Conservation (phyloP, 1,140 invertebrate species). For the Phocides pigmalion region DNA sequence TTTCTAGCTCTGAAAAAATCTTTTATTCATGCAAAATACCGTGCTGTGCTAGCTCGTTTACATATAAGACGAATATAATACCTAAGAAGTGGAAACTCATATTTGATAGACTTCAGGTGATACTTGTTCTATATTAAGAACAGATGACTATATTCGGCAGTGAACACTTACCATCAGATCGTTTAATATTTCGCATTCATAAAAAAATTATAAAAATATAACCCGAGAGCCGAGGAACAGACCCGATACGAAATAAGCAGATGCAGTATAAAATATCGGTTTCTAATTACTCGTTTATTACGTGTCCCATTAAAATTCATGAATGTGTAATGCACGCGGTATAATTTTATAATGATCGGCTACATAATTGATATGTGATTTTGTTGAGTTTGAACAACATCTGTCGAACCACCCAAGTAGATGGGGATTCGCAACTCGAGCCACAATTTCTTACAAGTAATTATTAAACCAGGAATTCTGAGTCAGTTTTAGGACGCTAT, state of each 20-base stretch:
- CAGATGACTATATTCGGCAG: too few species aligned
- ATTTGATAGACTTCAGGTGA: too few species aligned
- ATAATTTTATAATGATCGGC: slow-evolving; percentile 54
- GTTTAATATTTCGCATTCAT: too few species aligned
- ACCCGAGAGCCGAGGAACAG: not conserved
- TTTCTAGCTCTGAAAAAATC: too few species aligned
- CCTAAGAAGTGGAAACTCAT: too few species aligned
- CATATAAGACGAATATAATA: too few species aligned
- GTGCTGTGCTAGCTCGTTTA: too few species aligned
- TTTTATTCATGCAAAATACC: too few species aligned
- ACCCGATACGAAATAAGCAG: not conserved
- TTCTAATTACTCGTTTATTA: slow-evolving; percentile 39
- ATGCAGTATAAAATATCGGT: slow-evolving; percentile 8
- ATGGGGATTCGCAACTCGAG: slow-evolving; percentile 13
- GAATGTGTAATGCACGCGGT: slow-evolving; percentile 52
- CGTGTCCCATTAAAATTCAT: slow-evolving; percentile 62
- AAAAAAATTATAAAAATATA: not conserved
- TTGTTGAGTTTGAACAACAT: slow-evolving; percentile 57
- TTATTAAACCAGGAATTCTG: slow-evolving; percentile 9
- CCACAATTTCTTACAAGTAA: slow-evolving; percentile 17
- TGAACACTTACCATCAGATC: too few species aligned
- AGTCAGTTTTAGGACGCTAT: not conserved
- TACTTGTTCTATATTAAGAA: too few species aligned
- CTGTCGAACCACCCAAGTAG: slow-evolving; percentile 66
- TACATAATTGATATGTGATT: slow-evolving; percentile 63